A percentile compares a stretch with the other conserved stretches of the same genome.
These are phyloP conservation scores for Sialia sialis DNA, from an alignment of 2,113 vertebrate species.

Conservation along the genomic window DNA sequence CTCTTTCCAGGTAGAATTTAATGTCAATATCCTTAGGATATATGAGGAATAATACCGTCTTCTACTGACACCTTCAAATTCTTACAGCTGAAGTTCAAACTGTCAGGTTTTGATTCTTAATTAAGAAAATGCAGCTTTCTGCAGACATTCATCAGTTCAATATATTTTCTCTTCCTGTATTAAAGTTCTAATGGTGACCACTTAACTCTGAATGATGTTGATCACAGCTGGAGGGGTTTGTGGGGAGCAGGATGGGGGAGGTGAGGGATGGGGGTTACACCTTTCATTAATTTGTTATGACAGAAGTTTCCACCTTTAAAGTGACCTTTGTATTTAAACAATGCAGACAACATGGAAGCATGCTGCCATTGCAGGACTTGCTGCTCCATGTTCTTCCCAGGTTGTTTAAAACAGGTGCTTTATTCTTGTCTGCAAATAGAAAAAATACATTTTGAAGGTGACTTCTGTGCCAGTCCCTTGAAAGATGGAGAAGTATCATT, in stretches of 20 bases:
- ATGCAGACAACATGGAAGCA: background rate
- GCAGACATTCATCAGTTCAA: background rate
- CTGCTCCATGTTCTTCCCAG: background rate
- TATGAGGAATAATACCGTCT: background rate
- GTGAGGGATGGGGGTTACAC: background rate
- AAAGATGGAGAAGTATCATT: background rate
- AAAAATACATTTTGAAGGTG: background rate
- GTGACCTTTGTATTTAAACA: background rate
- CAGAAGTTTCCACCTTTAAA: background rate
- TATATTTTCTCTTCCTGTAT: background rate
- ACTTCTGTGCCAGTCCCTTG: background rate
- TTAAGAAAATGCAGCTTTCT: background rate
- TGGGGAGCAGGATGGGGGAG: background rate
- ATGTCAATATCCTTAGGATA: background rate
- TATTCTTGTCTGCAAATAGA: background rate
- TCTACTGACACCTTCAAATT: background rate
- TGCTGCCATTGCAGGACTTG: background rate
- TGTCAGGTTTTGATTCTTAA: background rate
- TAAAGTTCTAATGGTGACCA: background rate
- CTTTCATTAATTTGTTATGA: background rate
- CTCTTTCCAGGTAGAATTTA: background rate
- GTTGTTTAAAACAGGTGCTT: background rate
- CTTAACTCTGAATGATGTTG: background rate
- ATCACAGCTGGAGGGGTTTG: background rate
- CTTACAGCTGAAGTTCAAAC: background rate